A percentile compares a stretch with the other conserved stretches of the same genome.
Conservation (phyloP, 1,140 invertebrate genomes). For the Chlorops oryzae region DNA sequence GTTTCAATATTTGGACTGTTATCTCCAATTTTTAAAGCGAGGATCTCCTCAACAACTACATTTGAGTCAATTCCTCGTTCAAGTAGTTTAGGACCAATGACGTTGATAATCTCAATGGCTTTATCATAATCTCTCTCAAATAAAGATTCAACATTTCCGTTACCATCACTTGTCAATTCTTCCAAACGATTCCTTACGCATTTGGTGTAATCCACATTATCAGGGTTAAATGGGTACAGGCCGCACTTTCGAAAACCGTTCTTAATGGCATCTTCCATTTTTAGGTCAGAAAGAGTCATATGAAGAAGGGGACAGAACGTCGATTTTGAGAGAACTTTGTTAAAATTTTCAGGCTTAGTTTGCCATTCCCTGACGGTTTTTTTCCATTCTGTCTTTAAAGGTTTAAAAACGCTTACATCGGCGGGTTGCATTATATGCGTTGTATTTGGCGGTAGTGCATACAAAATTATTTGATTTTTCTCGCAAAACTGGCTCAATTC, state of each 20-base stretch:
- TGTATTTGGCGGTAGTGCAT: constrained; percentile 44
- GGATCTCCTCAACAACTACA: no score
- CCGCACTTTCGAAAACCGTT: constrained; percentile 40
- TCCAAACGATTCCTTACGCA: no score
- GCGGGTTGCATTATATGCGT: constrained; percentile 48
- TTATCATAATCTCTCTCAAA: no score
- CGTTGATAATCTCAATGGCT: no score
- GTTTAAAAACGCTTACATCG: constrained; percentile 44
- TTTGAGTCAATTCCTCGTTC: no score
- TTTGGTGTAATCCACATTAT: constrained; percentile 33
- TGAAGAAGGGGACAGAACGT: constrained; percentile 12
- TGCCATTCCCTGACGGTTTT: constrained; percentile 17
- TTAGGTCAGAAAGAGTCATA: constrained; percentile 8
- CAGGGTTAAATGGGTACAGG: constrained; percentile 33
- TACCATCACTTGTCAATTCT: no score
- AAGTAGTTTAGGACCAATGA: no score
- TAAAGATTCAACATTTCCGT: no score
- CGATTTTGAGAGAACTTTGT: no score
- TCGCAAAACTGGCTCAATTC: constrained; percentile 40
- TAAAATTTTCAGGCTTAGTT: constrained; percentile 14
- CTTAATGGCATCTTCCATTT: constrained; percentile 19
- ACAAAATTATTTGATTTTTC: constrained; percentile 41
- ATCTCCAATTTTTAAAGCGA: no score
- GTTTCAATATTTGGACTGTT: no score
- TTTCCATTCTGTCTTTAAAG: constrained; percentile 40